Evolutionary conservation across 2,797 vertebrate species (phyloP).

Genomic region (Peromyscus nudipes): DNA sequence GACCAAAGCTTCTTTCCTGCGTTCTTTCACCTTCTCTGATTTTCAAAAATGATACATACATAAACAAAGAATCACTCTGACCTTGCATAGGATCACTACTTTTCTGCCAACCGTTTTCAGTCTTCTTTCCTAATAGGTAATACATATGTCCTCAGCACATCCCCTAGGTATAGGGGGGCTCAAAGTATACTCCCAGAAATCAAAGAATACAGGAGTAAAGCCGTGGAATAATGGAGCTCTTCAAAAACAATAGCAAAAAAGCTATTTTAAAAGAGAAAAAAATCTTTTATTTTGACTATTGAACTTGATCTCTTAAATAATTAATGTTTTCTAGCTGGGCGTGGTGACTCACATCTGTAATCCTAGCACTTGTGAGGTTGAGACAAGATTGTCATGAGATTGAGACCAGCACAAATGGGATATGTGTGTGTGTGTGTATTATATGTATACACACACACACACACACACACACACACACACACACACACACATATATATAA

Average conservation of each 20-base stretch:
- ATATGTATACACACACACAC: too few relatives aligned
- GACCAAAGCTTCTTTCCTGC: not conserved
- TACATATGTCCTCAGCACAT: not conserved
- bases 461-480: too few relatives aligned
- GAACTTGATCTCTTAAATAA: slow-evolving; percentile 7
- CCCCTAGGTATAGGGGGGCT: not conserved
- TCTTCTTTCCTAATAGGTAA: not conserved
- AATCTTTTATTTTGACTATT: slow-evolving; percentile 1
- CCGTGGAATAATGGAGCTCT: not conserved
- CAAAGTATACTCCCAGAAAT: not conserved
- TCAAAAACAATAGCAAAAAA: not conserved
- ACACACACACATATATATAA: too few relatives aligned
- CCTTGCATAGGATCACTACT: not conserved
- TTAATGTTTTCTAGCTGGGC: not conserved
- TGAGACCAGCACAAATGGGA: not conserved
- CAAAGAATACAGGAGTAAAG: not conserved
- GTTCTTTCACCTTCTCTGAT: not conserved
- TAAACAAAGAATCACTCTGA: not conserved
- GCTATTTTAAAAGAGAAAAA: not conserved
- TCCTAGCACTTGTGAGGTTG: not conserved
- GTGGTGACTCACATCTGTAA: not conserved
- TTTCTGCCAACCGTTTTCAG: not conserved
- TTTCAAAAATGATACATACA: not conserved
- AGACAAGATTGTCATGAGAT: not conserved
- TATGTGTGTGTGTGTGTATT: not conserved